Conservation (phyloP, 53 echinoderm and acorn worm species). For the Glandiceps talaboti region DNA sequence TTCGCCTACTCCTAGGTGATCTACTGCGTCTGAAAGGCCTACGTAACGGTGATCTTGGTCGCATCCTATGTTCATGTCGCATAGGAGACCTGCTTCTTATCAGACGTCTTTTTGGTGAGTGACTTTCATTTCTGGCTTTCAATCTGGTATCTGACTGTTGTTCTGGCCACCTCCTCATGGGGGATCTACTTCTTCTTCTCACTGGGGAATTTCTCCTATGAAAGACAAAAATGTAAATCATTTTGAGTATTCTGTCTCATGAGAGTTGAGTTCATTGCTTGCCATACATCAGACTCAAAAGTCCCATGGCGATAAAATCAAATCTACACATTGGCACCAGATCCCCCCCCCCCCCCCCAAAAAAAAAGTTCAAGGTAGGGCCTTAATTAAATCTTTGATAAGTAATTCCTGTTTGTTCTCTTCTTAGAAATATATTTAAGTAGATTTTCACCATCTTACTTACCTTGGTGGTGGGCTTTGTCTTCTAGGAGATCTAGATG, state of each 20-base stretch:
- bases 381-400: too few relatives aligned
- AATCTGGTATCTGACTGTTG: background rate
- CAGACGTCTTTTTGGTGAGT: slow-evolving; percentile 5
- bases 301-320: too few relatives aligned
- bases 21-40: slow-evolving; percentile 20
- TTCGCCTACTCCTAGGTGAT: slow-evolving; percentile 18
- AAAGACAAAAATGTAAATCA: too few relatives aligned
- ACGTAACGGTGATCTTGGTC: background rate
- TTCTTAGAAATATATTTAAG: too few relatives aligned
- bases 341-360: too few relatives aligned
- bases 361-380: too few relatives aligned
- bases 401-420: too few relatives aligned
- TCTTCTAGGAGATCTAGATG: slow-evolving; percentile 12
- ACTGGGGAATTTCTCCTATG: background rate
- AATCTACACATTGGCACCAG: too few relatives aligned
- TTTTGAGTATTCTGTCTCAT: too few relatives aligned
- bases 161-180: slow-evolving; percentile 14
- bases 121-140: background rate
- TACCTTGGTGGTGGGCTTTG: slow-evolving; percentile 5
- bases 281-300: too few relatives aligned
- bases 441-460: too few relatives aligned
- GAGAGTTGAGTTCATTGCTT: too few relatives aligned
- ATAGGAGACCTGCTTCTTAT: slow-evolving; percentile 1
- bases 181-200: slow-evolving; percentile 15
- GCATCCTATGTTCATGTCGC: background rate